Base-by-base conservation (phyloP, 2,888 invertebrate genomes). In the Mesochorus sp. region DNA sequence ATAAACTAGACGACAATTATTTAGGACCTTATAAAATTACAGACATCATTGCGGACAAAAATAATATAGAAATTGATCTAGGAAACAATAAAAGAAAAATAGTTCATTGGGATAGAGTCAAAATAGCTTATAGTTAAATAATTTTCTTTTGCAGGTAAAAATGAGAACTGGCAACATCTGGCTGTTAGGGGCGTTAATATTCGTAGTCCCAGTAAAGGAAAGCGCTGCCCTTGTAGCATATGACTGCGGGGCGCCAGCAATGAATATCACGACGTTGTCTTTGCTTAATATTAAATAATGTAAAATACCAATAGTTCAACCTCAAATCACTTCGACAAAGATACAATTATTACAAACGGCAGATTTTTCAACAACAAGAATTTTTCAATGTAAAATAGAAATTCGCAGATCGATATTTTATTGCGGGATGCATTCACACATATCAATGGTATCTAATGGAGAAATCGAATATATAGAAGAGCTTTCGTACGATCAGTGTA, bases 1-100 rank as follows among this genome's bases (percentile, higher is more conserved):
- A 24, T 8, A 71, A 71, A 19, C 66, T 76, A 5, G 57, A 64
- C 3, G 21, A 49, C 6, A 44, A 71, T 0, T 76, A 76, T 21
- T 8, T 24, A 0, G 76, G 71, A 0, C 71, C 76, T 0, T 64
- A 71, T 21, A 1, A n/a, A 19, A 55, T 76, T 0, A 21, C 10
- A 0, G n/a, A 14, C 21, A 5, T 67, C 3, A 5, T 74, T 2
- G 4, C 5, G 3, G 37, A 67, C 3, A 12, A 37, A 10, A 49
- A 67, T 12, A n/a, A n/a, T n/a, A n/a, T n/a, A n/a, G n/a, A n/a
- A n/a, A n/a, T n/a, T n/a, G 55, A 31, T 8, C n/a, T 19, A 8
- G n/a, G n/a, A 17, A 53, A 67, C 53, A 10, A 1, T 6, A 34
- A 34, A 10, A 6, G 34, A 6, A 34, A 34, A 34, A 34, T 34